These are phyloP conservation scores for Portevinia maculata DNA, from an alignment of 2,888 invertebrate species.

Conservation along the genomic window DNA sequence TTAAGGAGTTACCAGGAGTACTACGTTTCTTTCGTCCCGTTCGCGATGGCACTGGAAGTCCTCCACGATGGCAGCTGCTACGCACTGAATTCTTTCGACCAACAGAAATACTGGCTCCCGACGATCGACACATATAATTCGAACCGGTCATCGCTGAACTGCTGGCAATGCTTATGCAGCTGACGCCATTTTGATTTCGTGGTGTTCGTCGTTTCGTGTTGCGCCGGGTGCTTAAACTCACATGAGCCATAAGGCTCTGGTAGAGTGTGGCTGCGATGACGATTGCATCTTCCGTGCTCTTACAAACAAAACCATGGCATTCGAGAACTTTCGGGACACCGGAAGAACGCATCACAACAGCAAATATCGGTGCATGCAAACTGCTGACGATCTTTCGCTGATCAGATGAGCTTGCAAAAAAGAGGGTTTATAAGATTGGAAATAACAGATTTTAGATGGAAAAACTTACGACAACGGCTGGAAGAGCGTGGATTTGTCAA, in stretches of 20 bases:
- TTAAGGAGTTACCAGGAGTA: constrained; percentile 84
- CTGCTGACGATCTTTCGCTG: constrained; percentile 82
- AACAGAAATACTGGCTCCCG: constrained; percentile 75
- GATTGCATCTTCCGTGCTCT: constrained; percentile 94
- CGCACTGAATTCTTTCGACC: constrained; percentile 80
- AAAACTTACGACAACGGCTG: constrained; percentile 81
- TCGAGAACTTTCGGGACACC: constrained; percentile 91
- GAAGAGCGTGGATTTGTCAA: constrained; percentile 89
- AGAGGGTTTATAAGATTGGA: background rate
- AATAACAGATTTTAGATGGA: background rate
- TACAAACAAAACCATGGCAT: constrained; percentile 96
- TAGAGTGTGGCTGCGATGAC: constrained; percentile 95
- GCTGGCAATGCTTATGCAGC: constrained; percentile 90
- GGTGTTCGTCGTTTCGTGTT: constrained; percentile 84
- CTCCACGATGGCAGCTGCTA: constrained; percentile 78
- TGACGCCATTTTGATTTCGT: constrained; percentile 89
- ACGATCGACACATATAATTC: constrained; percentile 79
- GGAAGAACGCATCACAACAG: constrained; percentile 92
- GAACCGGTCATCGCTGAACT: constrained; percentile 83
- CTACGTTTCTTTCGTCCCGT: constrained; percentile 91
- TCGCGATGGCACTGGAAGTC: constrained; percentile 85
- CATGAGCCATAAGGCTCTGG: constrained; percentile 92
- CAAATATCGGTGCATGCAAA: constrained; percentile 92
- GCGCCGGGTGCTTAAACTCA: constrained; percentile 84
- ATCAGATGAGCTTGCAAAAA: constrained; percentile 79